Conservation (phyloP, 1,140 invertebrate genomes). For the Bombus balteatus region DNA sequence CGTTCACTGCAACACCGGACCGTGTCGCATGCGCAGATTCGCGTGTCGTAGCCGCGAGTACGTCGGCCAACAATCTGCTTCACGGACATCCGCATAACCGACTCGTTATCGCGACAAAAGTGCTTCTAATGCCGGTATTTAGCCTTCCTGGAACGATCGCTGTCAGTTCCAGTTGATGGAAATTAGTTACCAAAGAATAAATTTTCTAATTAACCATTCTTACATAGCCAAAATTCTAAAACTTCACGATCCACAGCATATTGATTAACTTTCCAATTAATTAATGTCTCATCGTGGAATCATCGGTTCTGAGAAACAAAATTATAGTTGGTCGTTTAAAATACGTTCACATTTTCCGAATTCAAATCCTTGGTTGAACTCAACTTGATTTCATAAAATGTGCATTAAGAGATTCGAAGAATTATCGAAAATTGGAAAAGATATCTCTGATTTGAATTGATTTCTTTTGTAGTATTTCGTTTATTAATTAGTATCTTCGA, state of each 20-base stretch:
- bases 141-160: neutral
- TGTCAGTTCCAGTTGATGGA: neutral
- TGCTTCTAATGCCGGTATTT: neutral
- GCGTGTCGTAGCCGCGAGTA: constrained; percentile 28
- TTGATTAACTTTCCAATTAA: neutral
- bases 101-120: constrained; percentile 37
- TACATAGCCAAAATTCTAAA: neutral
- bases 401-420: too few relatives aligned
- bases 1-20: constrained; percentile 19
- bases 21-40: constrained; percentile 46
- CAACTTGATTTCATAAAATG: too few relatives aligned
- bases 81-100: constrained; percentile 48
- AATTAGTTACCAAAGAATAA: neutral
- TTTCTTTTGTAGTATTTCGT: too few relatives aligned
- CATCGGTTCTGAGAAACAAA: too few relatives aligned
- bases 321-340: too few relatives aligned
- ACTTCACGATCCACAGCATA: neutral
- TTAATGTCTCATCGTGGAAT: too few relatives aligned
- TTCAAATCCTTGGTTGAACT: too few relatives aligned
- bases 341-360: too few relatives aligned
- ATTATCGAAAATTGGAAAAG: too few relatives aligned
- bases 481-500: too few relatives aligned
- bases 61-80: constrained; percentile 36
- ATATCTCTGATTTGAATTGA: too few relatives aligned
- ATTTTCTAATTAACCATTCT: neutral